These are phyloP conservation scores for Tenthredo livida DNA, from an alignment of 2,888 invertebrate species.

Conservation along the genomic window DNA sequence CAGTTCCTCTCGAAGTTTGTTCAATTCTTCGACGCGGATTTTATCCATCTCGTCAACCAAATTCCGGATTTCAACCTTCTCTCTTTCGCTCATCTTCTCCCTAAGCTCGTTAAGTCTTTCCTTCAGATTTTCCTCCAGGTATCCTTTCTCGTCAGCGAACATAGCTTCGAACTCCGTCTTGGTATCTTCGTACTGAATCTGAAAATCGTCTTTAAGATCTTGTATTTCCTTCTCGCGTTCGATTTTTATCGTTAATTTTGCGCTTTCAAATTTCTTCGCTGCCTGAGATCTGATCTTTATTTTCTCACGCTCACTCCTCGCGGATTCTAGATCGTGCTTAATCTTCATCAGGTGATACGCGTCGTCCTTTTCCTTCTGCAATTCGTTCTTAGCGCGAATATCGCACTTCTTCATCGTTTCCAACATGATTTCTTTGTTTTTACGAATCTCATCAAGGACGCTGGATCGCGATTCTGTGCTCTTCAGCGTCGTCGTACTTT, in stretches of 20 bases:
- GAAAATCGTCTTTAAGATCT: conserved; percentile 81
- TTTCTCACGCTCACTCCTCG: conserved; percentile 69
- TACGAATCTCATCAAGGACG: conserved; percentile 66
- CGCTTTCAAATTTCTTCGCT: conserved; percentile 79
- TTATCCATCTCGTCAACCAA: conserved; percentile 72
- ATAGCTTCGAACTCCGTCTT: conserved; percentile 75
- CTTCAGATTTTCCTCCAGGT: conserved; percentile 78
- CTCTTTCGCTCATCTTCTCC: conserved; percentile 79
- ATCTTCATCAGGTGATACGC: conserved; percentile 62
- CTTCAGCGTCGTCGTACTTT: conserved; percentile 62
- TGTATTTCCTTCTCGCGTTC: conserved; percentile 80
- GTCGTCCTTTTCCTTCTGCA: conserved; percentile 60
- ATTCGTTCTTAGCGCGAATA: conserved; percentile 57
- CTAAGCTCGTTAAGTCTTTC: conserved; percentile 78
- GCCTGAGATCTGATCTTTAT: conserved; percentile 72
- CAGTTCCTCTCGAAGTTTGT: conserved; percentile 71
- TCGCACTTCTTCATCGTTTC: conserved; percentile 66
- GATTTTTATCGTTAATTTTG: conserved; percentile 67
- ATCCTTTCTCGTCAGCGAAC: conserved; percentile 77
- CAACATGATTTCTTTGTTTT: conserved; percentile 67
- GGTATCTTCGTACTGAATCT: conserved; percentile 77
- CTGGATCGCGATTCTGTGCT: conserved; percentile 63
- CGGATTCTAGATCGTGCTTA: conserved; percentile 62
- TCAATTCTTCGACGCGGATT: conserved; percentile 68
- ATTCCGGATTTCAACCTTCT: conserved; percentile 70